These are phyloP conservation scores for Harpegnathos saltator DNA, from an alignment of 1,140 invertebrate species.

Conservation along the genomic window DNA sequence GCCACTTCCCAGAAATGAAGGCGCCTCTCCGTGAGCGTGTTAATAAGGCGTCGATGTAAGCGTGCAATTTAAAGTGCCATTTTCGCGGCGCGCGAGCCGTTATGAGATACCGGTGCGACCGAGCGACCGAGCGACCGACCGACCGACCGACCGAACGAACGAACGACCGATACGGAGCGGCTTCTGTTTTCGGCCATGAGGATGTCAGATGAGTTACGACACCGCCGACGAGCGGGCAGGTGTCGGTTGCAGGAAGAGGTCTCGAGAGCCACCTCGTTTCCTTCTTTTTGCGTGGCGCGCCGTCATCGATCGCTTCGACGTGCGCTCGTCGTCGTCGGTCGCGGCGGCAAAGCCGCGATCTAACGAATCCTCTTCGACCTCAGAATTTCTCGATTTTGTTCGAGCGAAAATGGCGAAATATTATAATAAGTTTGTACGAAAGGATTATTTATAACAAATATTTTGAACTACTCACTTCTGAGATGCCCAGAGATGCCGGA, in stretches of 20 bases:
- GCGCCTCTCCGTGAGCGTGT: not conserved
- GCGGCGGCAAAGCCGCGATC: not conserved
- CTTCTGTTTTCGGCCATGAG: slow-evolving; percentile 74
- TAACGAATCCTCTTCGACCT: no score
- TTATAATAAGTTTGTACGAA: no score
- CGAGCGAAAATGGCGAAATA: no score
- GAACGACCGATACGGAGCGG: slow-evolving; percentile 48
- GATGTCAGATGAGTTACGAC: slow-evolving; percentile 71
- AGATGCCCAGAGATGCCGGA: no score
- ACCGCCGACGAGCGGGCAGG: slow-evolving; percentile 44
- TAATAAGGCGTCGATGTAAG: slow-evolving; percentile 68
- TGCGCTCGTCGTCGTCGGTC: not conserved
- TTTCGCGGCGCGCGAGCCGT: slow-evolving; percentile 66
- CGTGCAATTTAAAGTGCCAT: slow-evolving; percentile 70
- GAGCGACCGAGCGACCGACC: slow-evolving; percentile 15
- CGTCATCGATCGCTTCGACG: slow-evolving; percentile 8
- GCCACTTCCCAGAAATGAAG: slow-evolving; percentile 35
- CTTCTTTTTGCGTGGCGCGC: not conserved
- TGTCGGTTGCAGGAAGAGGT: slow-evolving; percentile 54
- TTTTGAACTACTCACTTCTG: no score
- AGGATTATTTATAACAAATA: no score
- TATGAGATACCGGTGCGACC: slow-evolving; percentile 70
- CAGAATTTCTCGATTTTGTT: not conserved
- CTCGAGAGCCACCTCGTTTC: not conserved
- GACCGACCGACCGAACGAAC: not conserved